These are phyloP conservation scores for Uria aalge DNA, from an alignment of 2,113 vertebrate species.

Conservation along the genomic window DNA sequence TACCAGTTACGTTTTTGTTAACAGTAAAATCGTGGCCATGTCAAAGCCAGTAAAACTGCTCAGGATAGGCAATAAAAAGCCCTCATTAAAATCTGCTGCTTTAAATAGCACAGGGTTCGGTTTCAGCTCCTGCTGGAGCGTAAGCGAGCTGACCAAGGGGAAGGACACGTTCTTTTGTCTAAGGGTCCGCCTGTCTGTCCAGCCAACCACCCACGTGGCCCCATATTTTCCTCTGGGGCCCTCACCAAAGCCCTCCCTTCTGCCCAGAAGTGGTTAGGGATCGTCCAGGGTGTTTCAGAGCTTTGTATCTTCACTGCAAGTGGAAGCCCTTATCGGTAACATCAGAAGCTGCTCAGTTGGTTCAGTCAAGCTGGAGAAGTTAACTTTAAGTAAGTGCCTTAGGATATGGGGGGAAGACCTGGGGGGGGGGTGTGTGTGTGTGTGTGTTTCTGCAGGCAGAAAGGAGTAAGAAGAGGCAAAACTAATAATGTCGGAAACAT, in stretches of 20 bases:
- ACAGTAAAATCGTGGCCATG: not conserved
- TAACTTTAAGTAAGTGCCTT: not conserved
- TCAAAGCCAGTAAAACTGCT: not conserved
- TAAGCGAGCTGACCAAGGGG: not conserved
- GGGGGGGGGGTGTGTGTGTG: too few relatives aligned
- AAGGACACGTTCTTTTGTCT: not conserved
- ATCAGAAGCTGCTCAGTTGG: not conserved
- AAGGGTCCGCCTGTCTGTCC: not conserved
- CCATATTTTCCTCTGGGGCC: not conserved
- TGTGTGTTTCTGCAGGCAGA: not conserved
- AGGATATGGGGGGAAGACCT: not conserved
- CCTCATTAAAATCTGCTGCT: not conserved
- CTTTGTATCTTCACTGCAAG: not conserved
- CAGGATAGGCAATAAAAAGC: not conserved
- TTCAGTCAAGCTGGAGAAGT: not conserved
- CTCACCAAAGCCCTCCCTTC: not conserved
- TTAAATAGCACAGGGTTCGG: not conserved
- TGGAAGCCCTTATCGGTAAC: not conserved
- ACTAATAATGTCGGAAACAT: rapidly evolving
- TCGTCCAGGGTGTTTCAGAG: not conserved
- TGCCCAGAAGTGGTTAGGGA: not conserved
- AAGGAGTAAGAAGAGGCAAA: not conserved
- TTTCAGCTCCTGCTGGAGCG: not conserved
- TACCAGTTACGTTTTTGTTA: not conserved
- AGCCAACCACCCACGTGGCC: rapidly evolving